A percentile compares a stretch with the other conserved stretches of the same genome.
These are phyloP conservation scores for Chelonoidis abingdonii DNA, from an alignment of 2,113 vertebrate genomes.

Conservation along the genomic window DNA sequence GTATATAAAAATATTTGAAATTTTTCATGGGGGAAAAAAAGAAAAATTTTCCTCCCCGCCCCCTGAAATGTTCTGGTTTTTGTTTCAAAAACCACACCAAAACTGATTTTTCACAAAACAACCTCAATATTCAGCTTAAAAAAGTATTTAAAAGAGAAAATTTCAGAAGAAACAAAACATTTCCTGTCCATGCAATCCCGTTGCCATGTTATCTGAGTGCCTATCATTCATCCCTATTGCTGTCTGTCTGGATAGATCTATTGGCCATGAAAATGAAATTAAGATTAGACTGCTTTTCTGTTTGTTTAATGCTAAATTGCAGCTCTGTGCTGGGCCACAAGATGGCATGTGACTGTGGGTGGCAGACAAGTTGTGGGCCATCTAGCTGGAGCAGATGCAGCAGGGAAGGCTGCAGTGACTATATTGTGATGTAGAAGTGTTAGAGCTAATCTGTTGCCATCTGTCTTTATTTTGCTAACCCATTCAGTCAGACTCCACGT, in stretches of 20 bases:
- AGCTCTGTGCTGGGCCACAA: constrained; percentile 18
- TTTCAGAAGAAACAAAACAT: background rate
- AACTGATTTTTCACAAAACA: background rate
- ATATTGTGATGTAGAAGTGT: constrained; percentile 72
- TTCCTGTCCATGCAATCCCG: background rate
- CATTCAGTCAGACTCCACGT: constrained; percentile 63
- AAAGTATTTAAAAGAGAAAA: background rate
- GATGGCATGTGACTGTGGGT: background rate
- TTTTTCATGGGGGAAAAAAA: background rate
- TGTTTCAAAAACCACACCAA: background rate
- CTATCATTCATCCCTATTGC: background rate
- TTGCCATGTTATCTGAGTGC: background rate
- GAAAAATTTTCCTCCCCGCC: too few species aligned
- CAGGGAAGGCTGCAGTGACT: constrained; percentile 44
- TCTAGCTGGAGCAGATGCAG: constrained; percentile 30
- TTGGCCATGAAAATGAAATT: background rate
- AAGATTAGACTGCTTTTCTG: fast-evolving
- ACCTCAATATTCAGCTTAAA: background rate
- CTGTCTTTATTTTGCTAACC: constrained; percentile 77
- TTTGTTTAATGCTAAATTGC: background rate
- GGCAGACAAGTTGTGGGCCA: constrained; percentile 36
- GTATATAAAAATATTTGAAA: background rate
- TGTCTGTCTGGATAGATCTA: background rate
- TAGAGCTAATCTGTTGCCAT: constrained; percentile 73
- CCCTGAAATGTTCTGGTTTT: background rate